Evolutionary conservation across 2,113 vertebrate genomes (phyloP).

Genomic region (Apteryx mantelli): DNA sequence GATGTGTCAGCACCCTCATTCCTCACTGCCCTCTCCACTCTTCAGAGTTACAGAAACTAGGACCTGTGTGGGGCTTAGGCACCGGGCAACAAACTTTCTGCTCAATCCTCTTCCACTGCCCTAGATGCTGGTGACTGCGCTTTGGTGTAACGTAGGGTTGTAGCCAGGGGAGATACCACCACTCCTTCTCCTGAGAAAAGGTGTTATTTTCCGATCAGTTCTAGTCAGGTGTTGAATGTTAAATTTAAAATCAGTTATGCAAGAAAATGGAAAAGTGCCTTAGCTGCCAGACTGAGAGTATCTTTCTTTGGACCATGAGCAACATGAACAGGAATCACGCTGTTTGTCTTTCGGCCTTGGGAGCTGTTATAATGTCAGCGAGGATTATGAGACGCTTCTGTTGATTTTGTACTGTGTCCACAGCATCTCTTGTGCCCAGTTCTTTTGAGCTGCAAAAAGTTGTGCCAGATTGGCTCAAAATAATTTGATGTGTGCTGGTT

Average conservation of each 20-base stretch:
- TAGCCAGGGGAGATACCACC: neutral
- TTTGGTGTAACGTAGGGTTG: neutral
- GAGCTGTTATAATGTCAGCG: neutral
- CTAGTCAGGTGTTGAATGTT: neutral
- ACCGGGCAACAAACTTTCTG: neutral
- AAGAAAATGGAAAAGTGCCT: neutral
- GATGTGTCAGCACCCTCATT: neutral
- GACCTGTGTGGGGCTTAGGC: neutral
- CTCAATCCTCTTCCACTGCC: neutral
- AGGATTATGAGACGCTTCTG: neutral
- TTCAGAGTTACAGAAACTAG: neutral
- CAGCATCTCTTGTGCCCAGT: neutral
- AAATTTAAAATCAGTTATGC: neutral
- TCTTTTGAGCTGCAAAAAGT: neutral
- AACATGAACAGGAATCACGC: neutral
- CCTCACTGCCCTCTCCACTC: neutral
- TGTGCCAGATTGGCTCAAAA: neutral
- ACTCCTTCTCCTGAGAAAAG: neutral
- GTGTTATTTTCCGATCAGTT: neutral
- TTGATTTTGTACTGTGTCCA: neutral
- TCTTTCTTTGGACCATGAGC: neutral
- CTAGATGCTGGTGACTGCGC: neutral
- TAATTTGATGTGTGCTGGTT: neutral
- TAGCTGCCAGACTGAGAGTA: neutral
- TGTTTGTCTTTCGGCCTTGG: neutral